Evolutionary conservation across 2,888 invertebrate genomes (phyloP), one percentile per base, ranked within the genome.

Genomic region (Agrochola lychnidis): DNA sequence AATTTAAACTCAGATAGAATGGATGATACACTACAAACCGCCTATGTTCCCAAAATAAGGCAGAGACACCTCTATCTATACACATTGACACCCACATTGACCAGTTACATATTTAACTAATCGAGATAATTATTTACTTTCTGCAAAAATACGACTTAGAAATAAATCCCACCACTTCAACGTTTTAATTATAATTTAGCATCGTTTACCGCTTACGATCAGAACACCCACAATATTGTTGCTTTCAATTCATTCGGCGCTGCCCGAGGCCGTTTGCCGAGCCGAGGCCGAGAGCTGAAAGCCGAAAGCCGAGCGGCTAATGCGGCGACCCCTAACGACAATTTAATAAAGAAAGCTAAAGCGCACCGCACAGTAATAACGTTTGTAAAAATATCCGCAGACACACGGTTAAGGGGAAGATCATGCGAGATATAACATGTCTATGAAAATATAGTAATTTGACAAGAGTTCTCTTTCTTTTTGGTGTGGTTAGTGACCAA

Each of bases 321-420:
- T 91, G 91, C 90, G 85, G 85, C 92, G 91, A 92, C 91, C 93
- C 90, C 90, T 92, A 92, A 93, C 93, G 94, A 92, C 94, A 95
- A 95, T 95, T 95, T 95, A 95, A 95, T 95, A 95, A 95, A 94
- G 95, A 92, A 92, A 95, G 94, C 95, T 94, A 91, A 92, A 91
- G 88, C 92, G 90, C 70, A 86, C 86, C 86, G 79, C 88, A 86
- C 89, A 92, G 94, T 96, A 95, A 96, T 95, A 95, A 95, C 94
- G 95, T 95, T 96, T 96, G 96, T 95, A 96, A 96, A 96, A 96
- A 96, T 96, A 96, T 94, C 94, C 94, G 93, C 94, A 94, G 95
- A 95, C 95, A 94, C 91, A 92, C 90, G 76, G 88, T 95, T 95
- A 95, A 95, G 94, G 95, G 84, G 88, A 82, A 76, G 90, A 9